Conservation (phyloP, 2,888 invertebrate species). For the Entomobrya proxima region DNA sequence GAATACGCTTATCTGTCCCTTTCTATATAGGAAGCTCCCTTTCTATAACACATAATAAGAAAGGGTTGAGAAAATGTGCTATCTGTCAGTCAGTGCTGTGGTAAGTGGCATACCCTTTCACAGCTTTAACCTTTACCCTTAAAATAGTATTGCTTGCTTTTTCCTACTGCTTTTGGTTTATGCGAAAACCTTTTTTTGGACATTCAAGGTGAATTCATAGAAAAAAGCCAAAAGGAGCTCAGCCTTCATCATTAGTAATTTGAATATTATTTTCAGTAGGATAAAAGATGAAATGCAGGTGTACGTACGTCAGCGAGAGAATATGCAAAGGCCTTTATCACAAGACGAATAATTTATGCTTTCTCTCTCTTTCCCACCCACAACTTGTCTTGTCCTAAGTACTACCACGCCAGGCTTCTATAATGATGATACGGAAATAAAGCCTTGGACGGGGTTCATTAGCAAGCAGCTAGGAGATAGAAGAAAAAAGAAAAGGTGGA, state of each 20-base stretch:
- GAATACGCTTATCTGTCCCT: too few species aligned
- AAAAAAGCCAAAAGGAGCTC: too few species aligned
- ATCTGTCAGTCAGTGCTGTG: conserved; percentile 36
- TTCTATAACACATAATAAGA: too few species aligned
- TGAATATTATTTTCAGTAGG: too few species aligned
- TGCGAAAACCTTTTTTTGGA: neutral
- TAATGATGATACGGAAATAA: neutral
- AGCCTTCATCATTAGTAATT: too few species aligned
- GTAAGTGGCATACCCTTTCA: conserved; percentile 54
- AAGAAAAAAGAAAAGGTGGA: neutral
- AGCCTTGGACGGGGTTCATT: neutral
- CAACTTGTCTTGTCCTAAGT: too few species aligned
- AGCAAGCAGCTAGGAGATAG: neutral
- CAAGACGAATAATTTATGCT: neutral
- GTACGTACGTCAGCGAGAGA: too few species aligned
- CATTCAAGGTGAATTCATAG: too few species aligned
- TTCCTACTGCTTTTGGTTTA: neutral
- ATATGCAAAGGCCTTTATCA: too few species aligned
- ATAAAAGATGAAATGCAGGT: too few species aligned
- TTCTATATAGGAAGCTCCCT: too few species aligned
- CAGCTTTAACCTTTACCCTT: neutral
- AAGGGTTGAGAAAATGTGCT: neutral
- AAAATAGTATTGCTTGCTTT: neutral
- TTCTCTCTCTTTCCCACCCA: neutral
- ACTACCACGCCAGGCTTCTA: too few species aligned